These are phyloP conservation scores for Agelas oroides DNA, from an alignment of 37 sponge, comb jelly and placozoan genomes.

Conservation along the genomic window DNA sequence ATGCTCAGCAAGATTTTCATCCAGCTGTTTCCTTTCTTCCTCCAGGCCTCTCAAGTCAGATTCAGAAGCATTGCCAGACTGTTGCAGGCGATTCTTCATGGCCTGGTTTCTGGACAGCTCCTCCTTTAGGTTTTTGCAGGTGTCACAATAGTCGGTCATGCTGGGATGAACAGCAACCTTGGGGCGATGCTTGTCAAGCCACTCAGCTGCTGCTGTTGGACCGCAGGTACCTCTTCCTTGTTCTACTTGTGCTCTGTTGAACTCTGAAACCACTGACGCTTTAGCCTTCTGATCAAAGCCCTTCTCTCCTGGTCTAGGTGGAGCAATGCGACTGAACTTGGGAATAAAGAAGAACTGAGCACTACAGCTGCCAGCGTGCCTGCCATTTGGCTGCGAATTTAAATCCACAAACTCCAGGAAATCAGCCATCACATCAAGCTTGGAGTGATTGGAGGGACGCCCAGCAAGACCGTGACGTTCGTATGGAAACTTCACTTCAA, in stretches of 20 bases:
- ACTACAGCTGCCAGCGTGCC: constrained; percentile 45
- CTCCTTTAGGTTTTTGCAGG: constrained; percentile 28
- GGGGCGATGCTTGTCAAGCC: constrained; percentile 42
- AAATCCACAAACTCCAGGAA: constrained; percentile 63
- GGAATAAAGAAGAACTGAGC: too few relatives aligned
- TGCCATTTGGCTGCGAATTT: constrained; percentile 40
- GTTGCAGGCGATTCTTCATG: constrained; percentile 6
- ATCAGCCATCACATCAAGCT: constrained; percentile 18
- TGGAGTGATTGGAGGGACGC: constrained; percentile 25
- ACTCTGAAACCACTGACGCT: constrained; percentile 32
- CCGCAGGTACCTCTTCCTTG: not conserved
- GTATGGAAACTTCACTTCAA: too few relatives aligned
- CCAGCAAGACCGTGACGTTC: too few relatives aligned
- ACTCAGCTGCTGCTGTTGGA: constrained; percentile 18
- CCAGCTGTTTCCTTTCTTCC: not conserved
- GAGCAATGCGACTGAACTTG: too few relatives aligned
- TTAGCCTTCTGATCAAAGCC: too few relatives aligned
- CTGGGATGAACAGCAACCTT: constrained; percentile 30
- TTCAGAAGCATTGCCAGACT: constrained; percentile 27
- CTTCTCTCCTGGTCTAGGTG: too few relatives aligned
- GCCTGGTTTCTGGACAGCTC: not conserved
- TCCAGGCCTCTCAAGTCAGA: not conserved
- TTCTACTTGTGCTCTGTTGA: constrained; percentile 35
- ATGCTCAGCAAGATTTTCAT: constrained; percentile 1
- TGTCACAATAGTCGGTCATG: constrained; percentile 51